phyloP scores from a whole-genome alignment of 2,888 invertebrate species.

The Oscheius sp. region DNA sequence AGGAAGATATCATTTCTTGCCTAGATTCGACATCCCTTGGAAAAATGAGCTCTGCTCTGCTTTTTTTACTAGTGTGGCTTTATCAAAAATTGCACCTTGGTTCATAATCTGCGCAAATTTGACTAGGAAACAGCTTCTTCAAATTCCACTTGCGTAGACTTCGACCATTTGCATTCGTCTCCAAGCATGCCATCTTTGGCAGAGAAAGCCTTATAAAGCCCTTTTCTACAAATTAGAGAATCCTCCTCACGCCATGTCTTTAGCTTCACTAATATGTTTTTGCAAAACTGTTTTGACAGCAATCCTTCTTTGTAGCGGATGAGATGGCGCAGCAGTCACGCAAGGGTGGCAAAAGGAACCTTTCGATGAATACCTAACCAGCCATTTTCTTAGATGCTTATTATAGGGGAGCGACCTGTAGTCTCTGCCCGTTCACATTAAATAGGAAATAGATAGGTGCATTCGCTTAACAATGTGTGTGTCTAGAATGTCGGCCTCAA shows the following conservation, averaged over 20 bases:
- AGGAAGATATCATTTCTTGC: not conserved
- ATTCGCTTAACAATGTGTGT: conserved; percentile 11
- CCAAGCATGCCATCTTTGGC: not conserved
- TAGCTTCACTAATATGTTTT: not conserved
- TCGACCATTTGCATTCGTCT: conserved; percentile 14
- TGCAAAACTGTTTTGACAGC: conserved; percentile 15
- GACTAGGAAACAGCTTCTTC: conserved; percentile 24
- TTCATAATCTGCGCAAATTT: conserved; percentile 26
- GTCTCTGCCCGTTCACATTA: not conserved
- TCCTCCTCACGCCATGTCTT: not conserved
- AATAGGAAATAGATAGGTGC: not conserved
- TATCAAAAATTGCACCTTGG: conserved; percentile 15
- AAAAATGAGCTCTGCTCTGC: too few species aligned
- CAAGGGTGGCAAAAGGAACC: not conserved
- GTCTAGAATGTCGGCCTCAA: conserved; percentile 34
- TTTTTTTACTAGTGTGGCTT: not conserved
- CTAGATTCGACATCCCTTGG: too few species aligned
- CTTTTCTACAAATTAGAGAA: not conserved
- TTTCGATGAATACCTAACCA: conserved; percentile 22
- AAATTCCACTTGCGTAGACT: conserved; percentile 25
- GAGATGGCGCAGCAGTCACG: conserved; percentile 3
- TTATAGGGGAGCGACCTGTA: not conserved
- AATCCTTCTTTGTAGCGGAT: not conserved
- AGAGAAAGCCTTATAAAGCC: not conserved
- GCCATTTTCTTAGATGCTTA: not conserved